phyloP scores from a whole-genome alignment of 2,113 vertebrate genomes.

The Proterorhinus semilunaris region DNA sequence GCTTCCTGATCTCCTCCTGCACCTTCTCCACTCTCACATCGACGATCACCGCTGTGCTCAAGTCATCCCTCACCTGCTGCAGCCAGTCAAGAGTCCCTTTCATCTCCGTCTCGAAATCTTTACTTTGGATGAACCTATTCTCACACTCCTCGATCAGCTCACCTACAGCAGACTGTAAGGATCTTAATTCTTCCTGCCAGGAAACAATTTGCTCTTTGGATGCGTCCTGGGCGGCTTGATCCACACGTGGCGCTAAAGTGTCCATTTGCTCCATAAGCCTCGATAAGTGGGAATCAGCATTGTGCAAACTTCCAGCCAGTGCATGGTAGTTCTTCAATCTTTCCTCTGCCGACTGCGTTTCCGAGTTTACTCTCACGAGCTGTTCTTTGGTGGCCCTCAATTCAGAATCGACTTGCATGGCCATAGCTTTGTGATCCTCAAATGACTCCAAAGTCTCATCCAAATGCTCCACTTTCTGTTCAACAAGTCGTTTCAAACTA shows the following conservation, averaged over 20 bases:
- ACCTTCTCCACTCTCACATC: slow-evolving; percentile 87
- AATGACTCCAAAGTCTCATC: slow-evolving; percentile 85
- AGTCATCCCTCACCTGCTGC: slow-evolving; percentile 82
- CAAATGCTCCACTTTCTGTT: slow-evolving; percentile 82
- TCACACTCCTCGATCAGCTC: slow-evolving; percentile 88
- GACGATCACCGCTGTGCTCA: slow-evolving; percentile 79
- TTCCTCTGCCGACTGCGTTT: slow-evolving; percentile 90
- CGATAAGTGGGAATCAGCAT: slow-evolving; percentile 83
- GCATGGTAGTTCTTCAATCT: slow-evolving; percentile 90
- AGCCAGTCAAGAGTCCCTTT: slow-evolving; percentile 88
- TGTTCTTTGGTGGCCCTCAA: slow-evolving; percentile 81
- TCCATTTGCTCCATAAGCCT: slow-evolving; percentile 86
- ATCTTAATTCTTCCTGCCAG: slow-evolving; percentile 89
- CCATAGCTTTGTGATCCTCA: slow-evolving; percentile 83
- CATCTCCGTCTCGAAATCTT: slow-evolving; percentile 94
- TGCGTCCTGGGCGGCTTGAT: slow-evolving; percentile 78
- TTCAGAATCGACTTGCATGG: slow-evolving; percentile 81
- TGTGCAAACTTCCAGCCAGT: slow-evolving; percentile 87
- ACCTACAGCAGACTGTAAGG: slow-evolving; percentile 80
- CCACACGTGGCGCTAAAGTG: slow-evolving; percentile 81
- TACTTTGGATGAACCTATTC: slow-evolving; percentile 81
- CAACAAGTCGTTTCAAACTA: slow-evolving; percentile 82
- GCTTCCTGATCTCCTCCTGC: slow-evolving; percentile 93
- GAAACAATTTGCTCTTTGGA: slow-evolving; percentile 79
- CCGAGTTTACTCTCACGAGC: slow-evolving; percentile 83